phyloP scores from a whole-genome alignment of 2,888 invertebrate species.

The Phorcus lineatus region DNA sequence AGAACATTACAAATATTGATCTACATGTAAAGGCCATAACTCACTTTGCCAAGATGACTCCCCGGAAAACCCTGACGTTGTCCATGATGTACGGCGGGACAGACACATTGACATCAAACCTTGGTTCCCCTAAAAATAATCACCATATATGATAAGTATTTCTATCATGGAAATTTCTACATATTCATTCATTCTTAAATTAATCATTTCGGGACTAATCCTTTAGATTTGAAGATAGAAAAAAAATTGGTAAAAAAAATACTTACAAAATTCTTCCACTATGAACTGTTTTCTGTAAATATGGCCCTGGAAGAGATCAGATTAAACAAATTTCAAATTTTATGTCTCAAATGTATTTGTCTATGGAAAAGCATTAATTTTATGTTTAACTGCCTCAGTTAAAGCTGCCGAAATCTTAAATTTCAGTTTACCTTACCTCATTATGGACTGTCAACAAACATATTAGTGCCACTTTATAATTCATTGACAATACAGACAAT shows the following conservation, averaged over 20 bases:
- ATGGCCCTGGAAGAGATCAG: slow-evolving; percentile 80
- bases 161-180: neutral
- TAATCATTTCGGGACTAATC: neutral
- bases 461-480: too few species aligned
- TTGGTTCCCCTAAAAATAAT: slow-evolving; percentile 83
- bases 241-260: neutral
- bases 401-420: too few species aligned
- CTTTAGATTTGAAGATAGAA: too few species aligned
- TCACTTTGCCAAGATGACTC: slow-evolving; percentile 90
- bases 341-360: too few species aligned
- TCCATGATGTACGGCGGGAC: slow-evolving; percentile 96
- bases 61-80: slow-evolving; percentile 88
- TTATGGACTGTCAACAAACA: too few species aligned
- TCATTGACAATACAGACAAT: too few species aligned
- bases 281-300: slow-evolving; percentile 89
- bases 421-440: too few species aligned
- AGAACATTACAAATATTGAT: too few species aligned
- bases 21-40: slow-evolving; percentile 21
- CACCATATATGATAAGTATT: neutral
- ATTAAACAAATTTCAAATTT: neutral
- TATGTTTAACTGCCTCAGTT: too few species aligned
- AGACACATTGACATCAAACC: slow-evolving; percentile 96
- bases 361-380: too few species aligned
- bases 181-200: neutral
- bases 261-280: slow-evolving; percentile 91